These are phyloP conservation scores for Empis livida DNA, from an alignment of 2,888 invertebrate genomes.

Conservation along the genomic window DNA sequence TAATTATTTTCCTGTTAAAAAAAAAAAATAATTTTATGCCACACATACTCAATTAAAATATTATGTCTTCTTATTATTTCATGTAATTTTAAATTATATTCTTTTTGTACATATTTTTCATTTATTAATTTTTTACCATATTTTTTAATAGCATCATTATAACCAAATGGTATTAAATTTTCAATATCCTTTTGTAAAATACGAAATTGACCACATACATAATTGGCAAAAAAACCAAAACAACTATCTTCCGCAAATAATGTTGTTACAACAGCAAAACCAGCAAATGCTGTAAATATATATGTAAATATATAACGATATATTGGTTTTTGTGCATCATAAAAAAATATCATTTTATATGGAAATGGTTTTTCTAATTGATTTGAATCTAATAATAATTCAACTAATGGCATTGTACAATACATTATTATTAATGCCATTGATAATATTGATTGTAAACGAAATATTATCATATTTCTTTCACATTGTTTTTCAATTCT, in stretches of 20 bases:
- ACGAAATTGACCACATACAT: constrained; percentile 30
- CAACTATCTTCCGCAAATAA: constrained; percentile 33
- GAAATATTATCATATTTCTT: constrained; percentile 24
- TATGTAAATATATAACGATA: constrained; percentile 28
- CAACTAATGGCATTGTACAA: constrained; percentile 27
- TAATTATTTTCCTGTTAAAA: background rate
- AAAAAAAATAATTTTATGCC: too few relatives aligned
- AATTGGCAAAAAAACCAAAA: constrained; percentile 31
- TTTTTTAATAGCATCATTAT: constrained; percentile 10
- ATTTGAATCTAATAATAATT: constrained; percentile 16
- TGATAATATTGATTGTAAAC: constrained; percentile 25
- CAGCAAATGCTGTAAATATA: constrained; percentile 29
- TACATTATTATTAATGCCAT: constrained; percentile 30
- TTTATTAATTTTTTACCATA: constrained; percentile 4
- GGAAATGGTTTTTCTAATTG: constrained; percentile 28
- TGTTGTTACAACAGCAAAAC: constrained; percentile 32
- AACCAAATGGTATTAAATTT: constrained; percentile 15
- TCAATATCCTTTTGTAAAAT: constrained; percentile 27
- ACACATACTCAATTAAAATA: constrained; percentile 24
- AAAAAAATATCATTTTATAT: constrained; percentile 34
- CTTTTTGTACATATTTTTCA: constrained; percentile 10
- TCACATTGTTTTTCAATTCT: constrained; percentile 22
- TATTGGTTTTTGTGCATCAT: constrained; percentile 21
- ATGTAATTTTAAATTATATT: constrained; percentile 17
- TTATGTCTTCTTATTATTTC: constrained; percentile 24